These are phyloP conservation scores for Linnaemya vulpina DNA, from an alignment of 2,888 invertebrate genomes.

Conservation along the genomic window DNA sequence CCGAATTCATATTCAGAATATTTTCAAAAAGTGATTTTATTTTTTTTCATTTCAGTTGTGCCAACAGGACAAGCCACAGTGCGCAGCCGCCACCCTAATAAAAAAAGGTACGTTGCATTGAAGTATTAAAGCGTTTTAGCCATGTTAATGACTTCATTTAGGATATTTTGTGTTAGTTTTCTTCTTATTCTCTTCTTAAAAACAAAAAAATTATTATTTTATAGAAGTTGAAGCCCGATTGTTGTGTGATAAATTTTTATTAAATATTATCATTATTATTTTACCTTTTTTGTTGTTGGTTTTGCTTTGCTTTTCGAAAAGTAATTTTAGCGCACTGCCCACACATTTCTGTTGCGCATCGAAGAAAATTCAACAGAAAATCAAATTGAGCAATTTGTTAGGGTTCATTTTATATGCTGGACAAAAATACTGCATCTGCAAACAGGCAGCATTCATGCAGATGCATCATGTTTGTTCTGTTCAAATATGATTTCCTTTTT, in stretches of 20 bases:
- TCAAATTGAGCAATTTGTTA: conserved; percentile 71
- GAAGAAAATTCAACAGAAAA: conserved; percentile 57
- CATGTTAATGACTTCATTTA: conserved; percentile 54
- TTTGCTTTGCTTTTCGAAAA: conserved; percentile 39
- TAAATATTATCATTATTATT: conserved; percentile 45
- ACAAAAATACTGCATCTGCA: conserved; percentile 41
- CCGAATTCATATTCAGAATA: too few species aligned
- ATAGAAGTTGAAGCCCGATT: not conserved
- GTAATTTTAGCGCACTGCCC: conserved; percentile 69
- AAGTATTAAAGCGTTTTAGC: not conserved
- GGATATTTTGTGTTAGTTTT: conserved; percentile 5
- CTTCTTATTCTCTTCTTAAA: not conserved
- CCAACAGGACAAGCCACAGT: too few species aligned
- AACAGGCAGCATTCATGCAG: not conserved
- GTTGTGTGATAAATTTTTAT: conserved; percentile 20
- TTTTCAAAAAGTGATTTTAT: too few species aligned
- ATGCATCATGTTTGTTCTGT: conserved; percentile 21
- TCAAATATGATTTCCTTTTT: conserved; percentile 5
- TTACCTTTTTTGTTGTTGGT: conserved; percentile 25
- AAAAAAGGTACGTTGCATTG: not conserved
- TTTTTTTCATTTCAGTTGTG: too few species aligned
- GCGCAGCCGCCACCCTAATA: too few species aligned
- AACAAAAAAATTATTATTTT: not conserved
- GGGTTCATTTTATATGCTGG: conserved; percentile 68
- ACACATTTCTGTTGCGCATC: conserved; percentile 36